Evolutionary conservation across 2,113 vertebrate species (phyloP), one percentile per base, ranked within the genome.

Genomic region (Colius striatus): DNA sequence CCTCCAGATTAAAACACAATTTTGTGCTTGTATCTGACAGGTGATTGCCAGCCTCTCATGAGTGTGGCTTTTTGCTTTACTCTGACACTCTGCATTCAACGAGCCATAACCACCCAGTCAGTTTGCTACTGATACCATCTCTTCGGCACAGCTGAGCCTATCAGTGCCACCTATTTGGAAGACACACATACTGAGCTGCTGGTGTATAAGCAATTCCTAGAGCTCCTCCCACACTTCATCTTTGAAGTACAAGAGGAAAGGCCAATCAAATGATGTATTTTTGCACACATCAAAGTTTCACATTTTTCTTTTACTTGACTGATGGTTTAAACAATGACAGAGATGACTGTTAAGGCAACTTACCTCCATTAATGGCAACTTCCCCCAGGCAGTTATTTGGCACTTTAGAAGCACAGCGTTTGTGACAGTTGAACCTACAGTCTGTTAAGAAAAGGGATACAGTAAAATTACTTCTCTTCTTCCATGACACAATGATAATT

Each of bases 351-450:
- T 48, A 63, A 86, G 18, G 63, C 27, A 78, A 98, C 98, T 96
- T 97, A 98, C 99, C 99, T 98, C 99, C 99, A 54, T 99, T 99
- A 94, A 98, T 98, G 88, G 98, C 98, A 89, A 99, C 99, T 97
- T 99, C 99, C 38, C 99, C 99, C 62, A 99, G 98, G 89, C 99
- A 99, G 98, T 99, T 99, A 98, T 99, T 99, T 79, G 99, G 99
- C 89, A 99, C 99, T 98, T 99, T 99, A 7, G 99, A 97, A 72
- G 99, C 98, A 97, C 99, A 99, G 77, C 99, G 98, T 96, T 99
- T 99, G 87, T 99, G 99, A 94, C 99, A 99, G 94, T 99, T 99
- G 96, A 99, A 99, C 92, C 98, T 99, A 97, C 99, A 99, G 95
- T 99, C 99, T 99, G 96, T 73, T 91, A 79, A 67, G 20, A 73